phyloP scores from a whole-genome alignment of 2,888 invertebrate genomes.

The Perdita meconis region DNA sequence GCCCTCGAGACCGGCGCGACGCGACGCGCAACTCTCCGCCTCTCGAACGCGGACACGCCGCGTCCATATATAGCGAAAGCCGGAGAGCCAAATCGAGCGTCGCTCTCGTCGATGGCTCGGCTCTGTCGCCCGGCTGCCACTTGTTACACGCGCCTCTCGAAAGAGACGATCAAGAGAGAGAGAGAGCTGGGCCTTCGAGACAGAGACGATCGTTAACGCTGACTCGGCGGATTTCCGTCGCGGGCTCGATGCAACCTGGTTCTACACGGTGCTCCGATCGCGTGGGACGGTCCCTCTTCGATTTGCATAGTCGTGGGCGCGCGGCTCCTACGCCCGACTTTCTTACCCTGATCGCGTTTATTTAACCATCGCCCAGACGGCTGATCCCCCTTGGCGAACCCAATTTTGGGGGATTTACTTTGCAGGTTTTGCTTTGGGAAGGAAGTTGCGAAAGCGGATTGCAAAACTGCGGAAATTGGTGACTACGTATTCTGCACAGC shows the following conservation, averaged over 20 bases:
- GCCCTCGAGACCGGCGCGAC: not conserved
- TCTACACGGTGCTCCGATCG: not conserved
- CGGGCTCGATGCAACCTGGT: not conserved
- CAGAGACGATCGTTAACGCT: constrained; percentile 22
- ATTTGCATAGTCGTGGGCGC: constrained; percentile 23
- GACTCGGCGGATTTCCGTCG: constrained; percentile 24
- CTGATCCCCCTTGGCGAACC: not conserved
- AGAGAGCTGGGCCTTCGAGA: no score
- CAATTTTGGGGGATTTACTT: no score
- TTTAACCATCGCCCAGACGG: not conserved
- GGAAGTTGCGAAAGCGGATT: no score
- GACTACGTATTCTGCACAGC: no score
- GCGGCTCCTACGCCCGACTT: not conserved
- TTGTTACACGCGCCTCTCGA: constrained; percentile 20
- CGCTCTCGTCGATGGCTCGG: constrained; percentile 25
- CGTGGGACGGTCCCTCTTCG: not conserved
- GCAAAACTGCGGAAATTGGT: no score
- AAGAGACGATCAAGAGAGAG: constrained; percentile 11
- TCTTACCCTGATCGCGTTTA: constrained; percentile 2
- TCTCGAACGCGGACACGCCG: constrained; percentile 13
- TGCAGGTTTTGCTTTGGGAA: no score
- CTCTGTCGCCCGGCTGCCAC: constrained; percentile 20
- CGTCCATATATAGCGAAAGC: constrained; percentile 66
- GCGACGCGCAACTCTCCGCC: no score
- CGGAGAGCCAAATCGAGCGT: constrained; percentile 40